Percentiles rank a stretch among this genome's conserved stretches.
Evolutionary conservation across 2,113 vertebrate genomes (phyloP).

Genomic region (Diadophis punctatus): DNA sequence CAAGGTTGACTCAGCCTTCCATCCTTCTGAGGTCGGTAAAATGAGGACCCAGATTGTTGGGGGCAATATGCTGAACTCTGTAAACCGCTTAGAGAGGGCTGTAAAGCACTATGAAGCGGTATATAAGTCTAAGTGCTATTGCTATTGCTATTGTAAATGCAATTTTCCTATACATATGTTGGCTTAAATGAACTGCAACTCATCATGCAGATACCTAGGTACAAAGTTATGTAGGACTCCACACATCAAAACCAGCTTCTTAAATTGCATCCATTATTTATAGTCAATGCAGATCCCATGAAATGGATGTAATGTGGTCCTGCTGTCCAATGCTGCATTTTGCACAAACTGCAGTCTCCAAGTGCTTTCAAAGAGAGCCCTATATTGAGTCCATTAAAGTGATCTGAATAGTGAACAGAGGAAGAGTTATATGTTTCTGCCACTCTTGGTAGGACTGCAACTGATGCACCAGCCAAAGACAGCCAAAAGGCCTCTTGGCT

Average conservation of each 20-base stretch:
- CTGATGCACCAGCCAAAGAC: neutral
- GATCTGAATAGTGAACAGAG: neutral
- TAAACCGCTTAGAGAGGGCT: no score
- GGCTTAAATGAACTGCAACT: neutral
- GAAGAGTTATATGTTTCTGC: neutral
- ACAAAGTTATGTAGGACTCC: neutral
- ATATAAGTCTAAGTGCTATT: no score
- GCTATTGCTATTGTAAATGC: no score
- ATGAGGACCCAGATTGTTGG: no score
- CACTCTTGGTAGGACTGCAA: neutral
- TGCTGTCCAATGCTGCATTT: neutral
- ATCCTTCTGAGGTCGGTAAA: no score
- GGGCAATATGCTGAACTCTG: no score
- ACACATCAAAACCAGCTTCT: neutral
- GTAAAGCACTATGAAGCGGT: no score
- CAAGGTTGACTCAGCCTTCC: no score
- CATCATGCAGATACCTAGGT: neutral
- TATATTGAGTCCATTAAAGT: neutral
- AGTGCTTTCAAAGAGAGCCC: neutral
- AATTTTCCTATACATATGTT: neutral
- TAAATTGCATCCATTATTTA: neutral
- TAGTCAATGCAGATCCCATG: neutral
- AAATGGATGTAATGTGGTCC: neutral
- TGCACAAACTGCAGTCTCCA: neutral
- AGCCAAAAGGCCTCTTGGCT: neutral